Conservation (phyloP, 1,140 invertebrate species). For the Wiebesia pumilae region DNA sequence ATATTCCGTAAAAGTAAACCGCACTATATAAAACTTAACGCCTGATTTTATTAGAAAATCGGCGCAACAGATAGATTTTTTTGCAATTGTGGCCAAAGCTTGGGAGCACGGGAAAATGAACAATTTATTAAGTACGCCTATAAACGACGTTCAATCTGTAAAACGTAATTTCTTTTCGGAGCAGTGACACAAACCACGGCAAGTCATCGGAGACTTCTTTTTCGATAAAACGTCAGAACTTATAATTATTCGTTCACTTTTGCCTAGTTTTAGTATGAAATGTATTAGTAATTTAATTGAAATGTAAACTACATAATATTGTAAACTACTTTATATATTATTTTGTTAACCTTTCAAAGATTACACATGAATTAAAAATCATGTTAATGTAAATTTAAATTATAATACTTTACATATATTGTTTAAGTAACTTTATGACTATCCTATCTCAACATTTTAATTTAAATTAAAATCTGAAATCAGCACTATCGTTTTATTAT, state of each 20-base stretch:
- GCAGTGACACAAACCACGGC: neutral
- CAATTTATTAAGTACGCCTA: slow-evolving; percentile 31
- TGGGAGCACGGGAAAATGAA: slow-evolving; percentile 1
- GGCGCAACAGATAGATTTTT: neutral
- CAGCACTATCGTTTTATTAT: neutral
- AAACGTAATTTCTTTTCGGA: slow-evolving; percentile 28
- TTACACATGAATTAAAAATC: neutral
- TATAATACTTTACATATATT: neutral
- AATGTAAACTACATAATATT: neutral
- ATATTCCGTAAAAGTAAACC: neutral
- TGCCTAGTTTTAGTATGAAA: neutral
- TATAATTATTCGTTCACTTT: neutral
- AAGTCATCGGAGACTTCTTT: neutral
- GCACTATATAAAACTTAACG: neutral
- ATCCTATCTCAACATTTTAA: too few relatives aligned
- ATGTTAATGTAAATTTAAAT: neutral
- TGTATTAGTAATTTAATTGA: slow-evolving; percentile 2
- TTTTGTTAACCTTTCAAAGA: neutral
- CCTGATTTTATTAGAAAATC: slow-evolving; percentile 7
- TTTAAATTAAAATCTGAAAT: neutral
- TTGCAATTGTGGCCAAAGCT: neutral
- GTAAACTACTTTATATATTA: neutral
- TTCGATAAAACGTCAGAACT: neutral
- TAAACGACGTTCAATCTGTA: slow-evolving; percentile 12
- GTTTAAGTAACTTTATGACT: neutral